Base-by-base conservation (phyloP, 1,140 invertebrate genomes). In the Berghia stephanieae region DNA sequence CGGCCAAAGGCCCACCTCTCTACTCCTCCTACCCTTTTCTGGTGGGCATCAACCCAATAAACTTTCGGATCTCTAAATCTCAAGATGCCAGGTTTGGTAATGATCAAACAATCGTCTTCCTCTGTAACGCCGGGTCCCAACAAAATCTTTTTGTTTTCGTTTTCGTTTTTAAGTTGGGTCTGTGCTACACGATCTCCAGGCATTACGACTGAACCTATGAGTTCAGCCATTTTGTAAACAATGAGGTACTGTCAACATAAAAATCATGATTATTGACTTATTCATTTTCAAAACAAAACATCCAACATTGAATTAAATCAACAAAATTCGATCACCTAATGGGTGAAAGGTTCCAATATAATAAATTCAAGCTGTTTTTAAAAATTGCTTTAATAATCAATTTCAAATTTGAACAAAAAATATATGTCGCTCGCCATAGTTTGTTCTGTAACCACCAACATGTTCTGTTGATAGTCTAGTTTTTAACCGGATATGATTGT, bases 21-120 rank as follows among this genome's bases (percentile, higher is more conserved):
- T n/a, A n/a, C n/a, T n/a, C n/a, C n/a, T n/a, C 70, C 42, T 36
- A 72, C 70, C 70, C 70, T 52, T 31, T 72, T 72, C 42, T 72
- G 70, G 34, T 72, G 70, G 24, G 27, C 52, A 38, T 72, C 70
- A 31, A 72, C 24, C 70, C 70, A 72, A 36, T 72, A 72, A 2
- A 43, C 34, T 49, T 24, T 49, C 31, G 70, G 70, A n/a, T 72
- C 70, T n/a, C 70, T 44, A 72, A 16, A 72, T 31, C 70, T 31
- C 16, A 72, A 38, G 13, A 72, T 72, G 4, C 70, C 70, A 49
- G 70, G 70, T 55, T 72, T 72, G n/a, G 4, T 31, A 18, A 72
- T 27, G 52, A 52, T 72, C 8, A 72, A 38, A 36, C 34, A 36
- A 10, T 38, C 70, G 5, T 27, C 70, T 38, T 52, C 43, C 55